phyloP scores from a whole-genome alignment of 2,888 invertebrate genomes.

The Helobdella robusta region DNA sequence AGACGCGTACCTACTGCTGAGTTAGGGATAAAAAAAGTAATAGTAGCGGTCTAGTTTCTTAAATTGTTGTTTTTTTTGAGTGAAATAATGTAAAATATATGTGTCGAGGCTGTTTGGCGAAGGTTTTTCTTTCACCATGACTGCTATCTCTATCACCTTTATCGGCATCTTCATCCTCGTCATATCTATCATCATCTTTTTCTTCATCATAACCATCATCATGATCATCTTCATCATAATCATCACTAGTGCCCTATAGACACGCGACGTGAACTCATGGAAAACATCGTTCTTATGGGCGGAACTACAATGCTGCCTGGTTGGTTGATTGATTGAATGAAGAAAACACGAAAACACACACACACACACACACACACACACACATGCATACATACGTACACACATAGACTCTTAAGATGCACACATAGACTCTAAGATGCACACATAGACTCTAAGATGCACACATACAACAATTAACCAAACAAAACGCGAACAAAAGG shows the following conservation, averaged over 20 bases:
- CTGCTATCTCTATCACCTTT: background rate
- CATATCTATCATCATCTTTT: background rate
- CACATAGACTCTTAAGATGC: no score
- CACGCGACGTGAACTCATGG: slow-evolving; percentile 65
- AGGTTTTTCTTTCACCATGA: slow-evolving; percentile 21
- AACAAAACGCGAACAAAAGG: background rate
- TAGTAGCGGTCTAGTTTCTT: no score
- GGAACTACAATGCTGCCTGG: slow-evolving; percentile 77
- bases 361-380: no score
- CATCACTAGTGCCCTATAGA: slow-evolving; percentile 65
- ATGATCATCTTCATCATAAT: background rate
- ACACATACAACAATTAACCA: background rate
- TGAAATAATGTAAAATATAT: no score
- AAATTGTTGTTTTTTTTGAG: no score
- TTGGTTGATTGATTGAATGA: no score
- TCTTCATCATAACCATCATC: background rate
- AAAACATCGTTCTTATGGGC: slow-evolving; percentile 75
- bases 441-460: background rate
- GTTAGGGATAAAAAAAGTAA: no score
- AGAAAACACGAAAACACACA: no score
- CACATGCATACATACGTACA: no score
- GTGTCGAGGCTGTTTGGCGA: no score
- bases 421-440: no score
- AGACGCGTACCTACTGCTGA: no score
- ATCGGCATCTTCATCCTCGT: background rate